Evolutionary conservation across 2,888 invertebrate species (phyloP).

Genomic region (Suillia variegata): DNA sequence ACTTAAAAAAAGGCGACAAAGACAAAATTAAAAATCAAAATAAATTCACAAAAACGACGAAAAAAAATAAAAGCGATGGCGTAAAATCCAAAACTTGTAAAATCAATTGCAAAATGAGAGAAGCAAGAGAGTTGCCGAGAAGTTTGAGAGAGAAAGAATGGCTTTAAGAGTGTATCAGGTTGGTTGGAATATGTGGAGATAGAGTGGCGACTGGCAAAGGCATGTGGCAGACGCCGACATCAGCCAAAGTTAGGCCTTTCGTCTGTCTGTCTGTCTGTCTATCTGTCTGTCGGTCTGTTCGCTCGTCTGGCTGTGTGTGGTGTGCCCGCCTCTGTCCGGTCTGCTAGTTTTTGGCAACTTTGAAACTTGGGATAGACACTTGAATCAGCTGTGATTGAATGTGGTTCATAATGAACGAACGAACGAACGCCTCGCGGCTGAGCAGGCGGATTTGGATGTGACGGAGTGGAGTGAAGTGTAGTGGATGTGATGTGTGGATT

Average conservation of each 20-base stretch:
- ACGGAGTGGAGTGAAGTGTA: background rate
- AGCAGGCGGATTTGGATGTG: background rate
- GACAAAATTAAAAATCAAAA: background rate
- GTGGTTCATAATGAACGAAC: constrained; percentile 5
- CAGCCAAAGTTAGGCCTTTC: background rate
- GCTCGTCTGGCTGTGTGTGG: background rate
- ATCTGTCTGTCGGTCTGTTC: background rate
- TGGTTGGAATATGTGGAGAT: background rate
- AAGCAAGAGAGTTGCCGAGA: background rate
- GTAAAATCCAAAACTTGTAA: background rate
- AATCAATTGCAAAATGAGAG: background rate
- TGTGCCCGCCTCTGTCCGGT: background rate
- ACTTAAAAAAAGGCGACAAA: background rate
- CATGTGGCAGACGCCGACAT: background rate
- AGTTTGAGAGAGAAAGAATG: background rate
- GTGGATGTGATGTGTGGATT: background rate
- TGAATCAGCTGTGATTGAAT: constrained; percentile 24
- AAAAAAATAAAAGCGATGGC: background rate
- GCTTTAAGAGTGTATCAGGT: background rate
- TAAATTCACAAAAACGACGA: background rate
- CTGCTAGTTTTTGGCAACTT: constrained; percentile 1
- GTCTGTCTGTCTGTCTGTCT: background rate
- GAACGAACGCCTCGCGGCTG: background rate
- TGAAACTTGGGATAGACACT: constrained; percentile 7
- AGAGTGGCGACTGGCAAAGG: background rate